Evolutionary conservation across 92 coral and sea anemone genomes (phyloP), one percentile per base, ranked within the genome.

Genomic region (Chrysogorgia sp.): DNA sequence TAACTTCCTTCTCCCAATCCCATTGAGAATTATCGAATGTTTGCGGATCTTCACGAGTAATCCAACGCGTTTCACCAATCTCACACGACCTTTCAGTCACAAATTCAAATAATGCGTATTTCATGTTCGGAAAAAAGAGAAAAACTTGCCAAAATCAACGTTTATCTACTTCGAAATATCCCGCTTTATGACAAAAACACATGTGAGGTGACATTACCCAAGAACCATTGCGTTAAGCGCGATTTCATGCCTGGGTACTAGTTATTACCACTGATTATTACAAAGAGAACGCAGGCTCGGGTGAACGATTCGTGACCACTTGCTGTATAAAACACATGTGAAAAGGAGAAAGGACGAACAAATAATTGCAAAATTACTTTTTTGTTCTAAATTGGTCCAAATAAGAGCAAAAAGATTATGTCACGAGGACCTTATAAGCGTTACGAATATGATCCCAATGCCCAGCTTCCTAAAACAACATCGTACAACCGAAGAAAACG

Each of bases 21-120:
- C 67, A 61, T 6, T 10, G 12, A 20, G 10, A 14, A 61, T 61
- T 61, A 12, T 28, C 20, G 40, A 61, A 61, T 0, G 15, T 61
- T 25, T 61, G 10, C 14, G 67, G 35, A 61, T 61, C 67, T 61
- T 61, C 67, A 22, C 67, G 40, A 28, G 26, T 33, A 19, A 61
- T 61, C 35, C 67, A 61, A 29, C 35, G 67, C 10, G 67, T 8
- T 61, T 61, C 67, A 22, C 67, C 67, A 61, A 61, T 28, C 26
- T 61, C 67, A 31, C 67, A 61, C 13, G 40, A 61, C 20, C 21
- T 25, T 21, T 61, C 67, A 10, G 21, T 19, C 21, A 61, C 67
- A 31, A 61, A 61, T 61, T 61, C 67, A 61, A 61, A 61, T 61
- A 61, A 61, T 25, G 67, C 67, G 29, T 22, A 61, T 29, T 61